These are phyloP conservation scores for Cavia aperea DNA, from an alignment of 2,113 vertebrate genomes.

Conservation along the genomic window DNA sequence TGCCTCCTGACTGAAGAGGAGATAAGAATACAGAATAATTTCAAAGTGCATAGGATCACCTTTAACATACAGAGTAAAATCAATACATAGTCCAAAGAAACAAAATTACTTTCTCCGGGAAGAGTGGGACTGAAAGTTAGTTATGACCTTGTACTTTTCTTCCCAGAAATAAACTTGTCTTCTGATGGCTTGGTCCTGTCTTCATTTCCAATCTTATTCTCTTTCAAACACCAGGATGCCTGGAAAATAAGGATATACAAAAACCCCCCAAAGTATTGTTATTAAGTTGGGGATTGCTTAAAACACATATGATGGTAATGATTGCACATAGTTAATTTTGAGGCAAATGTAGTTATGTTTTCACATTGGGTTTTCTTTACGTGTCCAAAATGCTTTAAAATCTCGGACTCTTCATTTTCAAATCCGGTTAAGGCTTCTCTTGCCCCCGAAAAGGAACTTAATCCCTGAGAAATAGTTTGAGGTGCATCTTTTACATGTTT, in stretches of 20 bases:
- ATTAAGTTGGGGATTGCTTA: background rate
- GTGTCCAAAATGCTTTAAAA: background rate
- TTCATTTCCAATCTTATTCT: slow-evolving; percentile 12
- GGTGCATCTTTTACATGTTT: background rate
- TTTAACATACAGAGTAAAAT: slow-evolving; percentile 47
- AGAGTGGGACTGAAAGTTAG: slow-evolving; percentile 9
- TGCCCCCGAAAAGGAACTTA: background rate
- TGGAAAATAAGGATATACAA: background rate
- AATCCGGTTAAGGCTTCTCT: background rate
- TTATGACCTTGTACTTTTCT: slow-evolving; percentile 21
- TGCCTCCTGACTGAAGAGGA: slow-evolving; percentile 38
- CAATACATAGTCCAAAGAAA: slow-evolving; percentile 42
- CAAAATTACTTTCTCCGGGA: slow-evolving; percentile 45
- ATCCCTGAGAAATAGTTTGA: slow-evolving; percentile 26
- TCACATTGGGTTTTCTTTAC: background rate
- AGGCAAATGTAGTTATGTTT: background rate
- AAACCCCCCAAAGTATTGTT: background rate
- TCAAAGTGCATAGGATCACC: slow-evolving; percentile 28
- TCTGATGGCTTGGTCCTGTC: background rate
- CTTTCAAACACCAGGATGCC: background rate
- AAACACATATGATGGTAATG: background rate
- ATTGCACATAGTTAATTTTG: background rate
- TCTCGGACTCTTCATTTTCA: background rate
- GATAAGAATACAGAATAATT: slow-evolving; percentile 49
- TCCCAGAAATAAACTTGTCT: slow-evolving; percentile 50